Base-by-base conservation (phyloP, 2,113 vertebrate genomes). In the Colinus virginianus region DNA sequence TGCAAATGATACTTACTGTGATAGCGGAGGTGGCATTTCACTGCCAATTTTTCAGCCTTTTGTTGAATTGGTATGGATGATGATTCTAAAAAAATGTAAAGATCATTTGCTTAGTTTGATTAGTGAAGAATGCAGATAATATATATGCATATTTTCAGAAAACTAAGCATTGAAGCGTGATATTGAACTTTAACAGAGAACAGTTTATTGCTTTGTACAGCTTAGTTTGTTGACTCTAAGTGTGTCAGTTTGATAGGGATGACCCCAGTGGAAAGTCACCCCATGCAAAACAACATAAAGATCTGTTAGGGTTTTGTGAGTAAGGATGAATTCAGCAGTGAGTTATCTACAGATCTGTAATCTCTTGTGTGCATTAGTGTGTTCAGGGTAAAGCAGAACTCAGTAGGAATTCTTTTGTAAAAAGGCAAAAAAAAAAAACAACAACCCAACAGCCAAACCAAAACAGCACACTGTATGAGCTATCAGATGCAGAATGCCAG, bases 331-430 rank as follows among this genome's bases (percentile, higher is more conserved):
- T 69, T 94, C 55, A 90, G 7, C 45, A 82, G 59, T 21, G 6
- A 70, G 46, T 93, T 58, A 53, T 76, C 40, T 89, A 45, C 67
- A 77, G 68, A 61, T 70, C 83, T 75, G 2, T 30, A 49, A 76
- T 46, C 59, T 85, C 63, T 72, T 46, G 38, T 62, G 49, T 48
- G 53, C 64, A 45, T 89, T 79, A 58, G 48, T 70, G 63, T 88
- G 56, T 75, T 43, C 83, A 88, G 85, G 87, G 92, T 51, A 81
- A 84, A 92, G 84, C 70, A 88, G 62, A 81, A 83, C 64, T 91
- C 34, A 30, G 86, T 88, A 91, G 71, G 76, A 70, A 70, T 56
- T 38, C 64, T 90, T 49, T 22, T 23, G 15, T 30, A 53, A 67
- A 45, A 26, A 62, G 38, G 23, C 36, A 63, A 63, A 62, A 20